Conservation (phyloP, 1,140 invertebrate species). For the Sinella curviseta region DNA sequence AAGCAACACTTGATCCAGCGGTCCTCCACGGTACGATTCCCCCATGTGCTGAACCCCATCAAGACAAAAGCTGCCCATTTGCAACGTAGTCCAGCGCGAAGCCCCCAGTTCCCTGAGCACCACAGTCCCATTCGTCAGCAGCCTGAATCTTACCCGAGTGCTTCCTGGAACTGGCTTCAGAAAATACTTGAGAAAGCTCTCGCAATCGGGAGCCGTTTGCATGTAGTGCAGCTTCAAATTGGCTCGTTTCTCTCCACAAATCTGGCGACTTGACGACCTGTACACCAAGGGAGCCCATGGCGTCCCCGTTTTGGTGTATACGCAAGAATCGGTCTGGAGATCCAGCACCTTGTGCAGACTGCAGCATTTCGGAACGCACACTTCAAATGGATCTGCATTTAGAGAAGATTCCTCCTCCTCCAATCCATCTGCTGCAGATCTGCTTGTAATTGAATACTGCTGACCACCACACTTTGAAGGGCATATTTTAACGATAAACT, state of each 20-base stretch:
- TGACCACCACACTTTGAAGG: neutral
- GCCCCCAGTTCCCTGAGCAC: neutral
- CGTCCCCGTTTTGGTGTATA: neutral
- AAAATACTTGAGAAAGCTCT: neutral
- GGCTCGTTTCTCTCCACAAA: constrained; percentile 17
- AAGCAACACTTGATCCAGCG: neutral
- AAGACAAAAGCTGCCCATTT: neutral
- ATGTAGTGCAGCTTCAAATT: constrained; percentile 15
- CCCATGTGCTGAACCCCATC: neutral
- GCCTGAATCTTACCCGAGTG: neutral
- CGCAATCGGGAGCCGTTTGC: neutral
- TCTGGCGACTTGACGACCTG: neutral
- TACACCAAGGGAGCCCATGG: constrained; percentile 1
- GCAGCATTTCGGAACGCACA: constrained; percentile 23
- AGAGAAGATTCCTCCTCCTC: no score
- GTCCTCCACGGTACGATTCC: neutral
- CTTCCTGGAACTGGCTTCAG: constrained; percentile 7
- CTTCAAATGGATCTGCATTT: neutral
- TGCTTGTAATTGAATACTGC: neutral
- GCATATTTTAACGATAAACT: neutral
- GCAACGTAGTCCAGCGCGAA: neutral
- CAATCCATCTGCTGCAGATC: neutral
- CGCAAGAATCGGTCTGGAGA: neutral
- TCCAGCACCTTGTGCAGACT: neutral
- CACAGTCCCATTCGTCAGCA: constrained; percentile 1